Conservation (phyloP, 2,888 invertebrate species). For the Cryptocephalus primarius region DNA sequence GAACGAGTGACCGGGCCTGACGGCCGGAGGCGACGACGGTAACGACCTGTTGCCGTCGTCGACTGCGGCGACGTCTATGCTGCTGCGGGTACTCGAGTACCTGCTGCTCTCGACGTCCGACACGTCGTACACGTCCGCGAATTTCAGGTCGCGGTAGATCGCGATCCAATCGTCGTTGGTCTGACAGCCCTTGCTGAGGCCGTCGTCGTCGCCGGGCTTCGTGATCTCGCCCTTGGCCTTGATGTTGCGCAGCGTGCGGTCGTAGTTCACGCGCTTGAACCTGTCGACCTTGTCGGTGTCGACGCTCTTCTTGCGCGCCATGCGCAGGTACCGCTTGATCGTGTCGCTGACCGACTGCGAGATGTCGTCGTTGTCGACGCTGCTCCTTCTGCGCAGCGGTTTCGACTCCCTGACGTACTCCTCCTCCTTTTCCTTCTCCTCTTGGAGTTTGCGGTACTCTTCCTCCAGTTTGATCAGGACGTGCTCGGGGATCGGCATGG, state of each 20-base stretch:
- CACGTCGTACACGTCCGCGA: slow-evolving; percentile 32
- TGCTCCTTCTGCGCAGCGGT: slow-evolving; percentile 51
- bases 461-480: slow-evolving; percentile 40
- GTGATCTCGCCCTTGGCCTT: slow-evolving; percentile 66
- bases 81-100: slow-evolving; percentile 43
- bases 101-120: slow-evolving; percentile 35
- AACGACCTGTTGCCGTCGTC: slow-evolving; percentile 31
- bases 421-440: slow-evolving; percentile 26
- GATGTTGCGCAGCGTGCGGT: slow-evolving; percentile 72
- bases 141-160: slow-evolving; percentile 42
- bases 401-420: slow-evolving; percentile 28
- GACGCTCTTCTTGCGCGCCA: slow-evolving; percentile 80
- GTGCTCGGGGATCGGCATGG: slow-evolving; percentile 47
- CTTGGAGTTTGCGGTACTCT: slow-evolving; percentile 39
- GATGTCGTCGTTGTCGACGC: slow-evolving; percentile 74
- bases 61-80: slow-evolving; percentile 40
- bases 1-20: slow-evolving; percentile 48
- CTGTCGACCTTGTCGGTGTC: slow-evolving; percentile 71
- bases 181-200: slow-evolving; percentile 63
- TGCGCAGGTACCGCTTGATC: slow-evolving; percentile 72
- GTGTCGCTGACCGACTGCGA: slow-evolving; percentile 82
- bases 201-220: slow-evolving; percentile 69
- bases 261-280: slow-evolving; percentile 82
- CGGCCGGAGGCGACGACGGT: slow-evolving; percentile 39
- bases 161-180: slow-evolving; percentile 68